A percentile compares a stretch with the other conserved stretches of the same genome.
Evolutionary conservation across 2,113 vertebrate genomes (phyloP).

Genomic region (Erinaceus europaeus): DNA sequence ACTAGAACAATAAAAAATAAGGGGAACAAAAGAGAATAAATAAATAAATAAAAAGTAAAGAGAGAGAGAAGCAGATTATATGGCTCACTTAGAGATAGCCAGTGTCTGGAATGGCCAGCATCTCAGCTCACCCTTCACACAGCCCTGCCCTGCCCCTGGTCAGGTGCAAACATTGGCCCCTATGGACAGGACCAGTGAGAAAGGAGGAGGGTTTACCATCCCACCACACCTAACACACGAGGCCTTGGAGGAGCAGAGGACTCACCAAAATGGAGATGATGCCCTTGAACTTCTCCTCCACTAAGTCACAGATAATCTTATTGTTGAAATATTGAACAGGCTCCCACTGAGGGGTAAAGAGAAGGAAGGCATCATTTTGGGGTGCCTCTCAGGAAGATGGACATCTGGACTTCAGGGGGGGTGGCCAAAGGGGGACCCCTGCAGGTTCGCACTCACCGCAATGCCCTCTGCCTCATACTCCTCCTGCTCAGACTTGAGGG

Average conservation of each 20-base stretch:
- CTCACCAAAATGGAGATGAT: constrained; percentile 98
- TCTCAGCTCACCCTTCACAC: background rate
- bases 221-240: rapidly evolving
- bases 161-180: background rate
- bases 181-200: background rate
- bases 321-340: constrained; percentile 98
- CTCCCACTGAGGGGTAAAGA: constrained; percentile 90
- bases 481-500: constrained; percentile 96
- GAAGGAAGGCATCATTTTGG: background rate
- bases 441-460: constrained; percentile 84
- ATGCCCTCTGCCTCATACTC: constrained; percentile 98
- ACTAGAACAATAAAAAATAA: too few relatives aligned
- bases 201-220: background rate
- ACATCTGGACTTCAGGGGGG: background rate
- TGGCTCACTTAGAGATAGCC: background rate
- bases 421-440: background rate
- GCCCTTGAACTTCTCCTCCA: constrained; percentile 99
- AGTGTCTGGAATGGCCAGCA: background rate
- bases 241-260: background rate
- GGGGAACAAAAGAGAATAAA: too few relatives aligned
- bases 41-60: too few relatives aligned
- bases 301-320: constrained; percentile 98
- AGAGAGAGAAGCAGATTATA: background rate
- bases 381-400: rapidly evolving
- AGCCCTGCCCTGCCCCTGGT: background rate